Evolutionary conservation across 2,797 vertebrate genomes (phyloP).

Genomic region (Psittacula derbiana): DNA sequence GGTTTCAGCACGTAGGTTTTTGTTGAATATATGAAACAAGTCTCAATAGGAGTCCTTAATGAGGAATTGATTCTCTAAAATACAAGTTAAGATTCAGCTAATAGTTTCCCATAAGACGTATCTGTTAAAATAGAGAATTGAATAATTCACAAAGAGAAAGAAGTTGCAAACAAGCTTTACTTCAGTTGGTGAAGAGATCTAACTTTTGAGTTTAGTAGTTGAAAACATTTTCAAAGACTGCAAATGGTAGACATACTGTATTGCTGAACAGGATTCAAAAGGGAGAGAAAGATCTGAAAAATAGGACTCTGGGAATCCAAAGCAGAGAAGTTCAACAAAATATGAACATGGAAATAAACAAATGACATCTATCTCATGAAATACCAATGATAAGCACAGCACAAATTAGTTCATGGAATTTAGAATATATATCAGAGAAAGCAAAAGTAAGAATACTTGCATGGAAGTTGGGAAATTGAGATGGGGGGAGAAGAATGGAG

Average conservation of each 20-base stretch:
- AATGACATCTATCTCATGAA: not conserved
- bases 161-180: not conserved
- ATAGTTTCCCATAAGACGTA: not conserved
- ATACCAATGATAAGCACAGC: not conserved
- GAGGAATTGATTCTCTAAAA: not conserved
- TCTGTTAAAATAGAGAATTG: not conserved
- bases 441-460: not conserved
- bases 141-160: not conserved
- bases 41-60: not conserved
- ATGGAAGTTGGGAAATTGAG: not conserved
- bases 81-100: not conserved
- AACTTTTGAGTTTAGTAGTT: not conserved
- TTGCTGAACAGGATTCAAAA: not conserved
- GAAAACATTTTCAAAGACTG: not conserved
- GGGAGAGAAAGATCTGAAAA: not conserved
- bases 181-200: not conserved
- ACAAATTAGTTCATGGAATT: not conserved
- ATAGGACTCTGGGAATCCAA: not conserved
- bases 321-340: not conserved
- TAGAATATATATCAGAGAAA: not conserved
- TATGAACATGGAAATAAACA: not conserved
- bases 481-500: not conserved
- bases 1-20: not conserved
- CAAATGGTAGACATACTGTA: not conserved
- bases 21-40: not conserved